Evolutionary conservation across 2,888 invertebrate species (phyloP).

Genomic region (Leptogaster cylindrica): DNA sequence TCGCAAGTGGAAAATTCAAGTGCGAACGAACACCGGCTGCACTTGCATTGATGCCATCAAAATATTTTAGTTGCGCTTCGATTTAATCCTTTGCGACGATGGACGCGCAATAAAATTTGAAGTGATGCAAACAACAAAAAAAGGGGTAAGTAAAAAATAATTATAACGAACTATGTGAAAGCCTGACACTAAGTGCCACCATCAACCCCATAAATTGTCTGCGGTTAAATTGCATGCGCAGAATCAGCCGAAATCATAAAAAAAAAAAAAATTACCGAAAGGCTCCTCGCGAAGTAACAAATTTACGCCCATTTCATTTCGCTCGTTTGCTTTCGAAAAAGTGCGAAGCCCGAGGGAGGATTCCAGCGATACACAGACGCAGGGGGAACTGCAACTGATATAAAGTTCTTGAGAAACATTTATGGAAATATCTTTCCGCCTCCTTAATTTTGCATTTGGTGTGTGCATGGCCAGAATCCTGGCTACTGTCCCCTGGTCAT

Average conservation of each 20-base stretch:
- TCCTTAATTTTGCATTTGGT: not conserved
- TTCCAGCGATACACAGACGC: not conserved
- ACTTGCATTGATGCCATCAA: not conserved
- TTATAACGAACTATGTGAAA: not conserved
- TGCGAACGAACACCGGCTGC: not conserved
- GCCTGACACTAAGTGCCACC: conserved; percentile 22
- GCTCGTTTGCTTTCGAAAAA: conserved; percentile 31
- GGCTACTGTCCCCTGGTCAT: conserved; percentile 29
- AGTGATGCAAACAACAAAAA: not conserved
- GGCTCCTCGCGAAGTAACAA: conserved; percentile 8
- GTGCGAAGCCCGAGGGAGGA: not conserved
- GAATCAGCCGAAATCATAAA: conserved; percentile 5
- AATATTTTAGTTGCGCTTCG: not conserved
- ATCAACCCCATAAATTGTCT: conserved; percentile 23
- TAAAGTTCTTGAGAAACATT: conserved; percentile 1
- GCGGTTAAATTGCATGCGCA: conserved; percentile 23
- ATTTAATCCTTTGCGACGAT: not conserved
- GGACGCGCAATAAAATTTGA: not conserved
- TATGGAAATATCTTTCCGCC: conserved; percentile 17
- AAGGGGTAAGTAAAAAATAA: not conserved
- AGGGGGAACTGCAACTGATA: not conserved
- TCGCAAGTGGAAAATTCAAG: conserved; percentile 14
- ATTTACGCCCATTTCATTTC: conserved; percentile 29
- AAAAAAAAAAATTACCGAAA: not conserved
- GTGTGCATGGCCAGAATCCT: not conserved